A percentile compares a stretch with the other conserved stretches of the same genome.
Conservation (phyloP, 2,113 vertebrate species). For the Bubo bubo region DNA sequence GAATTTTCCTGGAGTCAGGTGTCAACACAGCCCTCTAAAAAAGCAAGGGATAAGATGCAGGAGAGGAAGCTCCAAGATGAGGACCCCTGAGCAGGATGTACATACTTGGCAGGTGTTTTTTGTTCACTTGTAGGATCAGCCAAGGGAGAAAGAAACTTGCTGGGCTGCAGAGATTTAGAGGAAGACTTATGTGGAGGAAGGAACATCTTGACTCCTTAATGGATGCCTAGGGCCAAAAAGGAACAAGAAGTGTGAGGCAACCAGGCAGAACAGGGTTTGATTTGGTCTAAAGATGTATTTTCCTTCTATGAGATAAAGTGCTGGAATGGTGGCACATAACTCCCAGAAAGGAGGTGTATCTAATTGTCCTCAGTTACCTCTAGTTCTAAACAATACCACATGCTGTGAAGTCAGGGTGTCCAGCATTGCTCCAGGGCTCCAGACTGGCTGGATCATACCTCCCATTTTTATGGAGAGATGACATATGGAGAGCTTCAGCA, state of each 20-base stretch:
- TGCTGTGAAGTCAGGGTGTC: neutral
- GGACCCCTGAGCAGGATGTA: neutral
- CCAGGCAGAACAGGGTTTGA: neutral
- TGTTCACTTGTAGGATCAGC: neutral
- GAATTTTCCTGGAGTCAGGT: constrained; percentile 22
- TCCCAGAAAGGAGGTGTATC: neutral
- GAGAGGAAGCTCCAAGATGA: neutral
- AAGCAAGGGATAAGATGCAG: neutral
- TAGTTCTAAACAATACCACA: neutral
- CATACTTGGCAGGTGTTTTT: neutral
- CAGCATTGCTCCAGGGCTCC: neutral
- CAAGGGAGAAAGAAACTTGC: neutral
- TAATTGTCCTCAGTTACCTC: neutral
- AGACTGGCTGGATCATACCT: neutral
- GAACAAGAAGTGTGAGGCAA: neutral
- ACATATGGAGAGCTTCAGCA: neutral
- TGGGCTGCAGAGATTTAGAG: neutral
- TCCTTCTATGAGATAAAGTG: neutral
- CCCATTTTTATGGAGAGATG: neutral
- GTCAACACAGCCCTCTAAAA: neutral
- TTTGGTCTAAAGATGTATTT: neutral
- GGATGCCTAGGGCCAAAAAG: neutral
- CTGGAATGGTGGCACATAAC: neutral
- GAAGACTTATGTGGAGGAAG: neutral
- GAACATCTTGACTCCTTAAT: neutral